These are phyloP conservation scores for Leptopilina drosophilae DNA, from an alignment of 2,888 invertebrate species.

Conservation along the genomic window DNA sequence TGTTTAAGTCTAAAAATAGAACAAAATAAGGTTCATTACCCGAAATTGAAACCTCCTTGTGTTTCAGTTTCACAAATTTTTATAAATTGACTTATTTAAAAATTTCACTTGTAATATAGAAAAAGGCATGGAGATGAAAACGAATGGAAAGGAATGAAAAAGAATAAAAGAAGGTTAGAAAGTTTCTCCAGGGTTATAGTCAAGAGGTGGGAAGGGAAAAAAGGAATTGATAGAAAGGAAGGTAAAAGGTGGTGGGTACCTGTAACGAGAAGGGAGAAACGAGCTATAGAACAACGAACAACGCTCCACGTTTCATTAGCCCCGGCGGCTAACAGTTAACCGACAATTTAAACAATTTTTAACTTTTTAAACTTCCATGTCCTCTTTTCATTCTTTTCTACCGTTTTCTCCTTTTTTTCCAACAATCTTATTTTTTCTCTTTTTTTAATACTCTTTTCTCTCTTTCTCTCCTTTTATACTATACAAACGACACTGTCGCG, in stretches of 20 bases:
- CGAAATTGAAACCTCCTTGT: no score
- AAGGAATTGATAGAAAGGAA: constrained; percentile 42
- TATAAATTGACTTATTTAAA: no score
- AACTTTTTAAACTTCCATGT: constrained; percentile 69
- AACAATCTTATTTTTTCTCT: neutral
- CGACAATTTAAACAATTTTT: constrained; percentile 76
- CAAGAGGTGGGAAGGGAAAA: constrained; percentile 52
- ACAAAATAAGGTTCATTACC: no score
- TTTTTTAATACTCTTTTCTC: neutral
- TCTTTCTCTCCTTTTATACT: neutral
- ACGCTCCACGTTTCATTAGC: constrained; percentile 72
- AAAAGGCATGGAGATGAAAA: neutral
- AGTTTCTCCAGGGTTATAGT: constrained; percentile 54
- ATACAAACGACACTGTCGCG: constrained; percentile 12
- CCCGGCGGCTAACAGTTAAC: constrained; percentile 73
- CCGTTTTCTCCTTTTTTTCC: constrained; percentile 9
- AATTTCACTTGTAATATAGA: no score
- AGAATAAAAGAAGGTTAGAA: constrained; percentile 57
- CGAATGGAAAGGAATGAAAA: neutral
- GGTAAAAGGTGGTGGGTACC: neutral
- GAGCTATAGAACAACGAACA: constrained; percentile 48
- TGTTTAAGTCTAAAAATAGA: no score
- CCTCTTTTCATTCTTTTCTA: constrained; percentile 9
- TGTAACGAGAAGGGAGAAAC: constrained; percentile 47
- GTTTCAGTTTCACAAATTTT: no score